Evolutionary conservation across 1,140 invertebrate species (phyloP).

Genomic region (Tenebrio molitor): DNA sequence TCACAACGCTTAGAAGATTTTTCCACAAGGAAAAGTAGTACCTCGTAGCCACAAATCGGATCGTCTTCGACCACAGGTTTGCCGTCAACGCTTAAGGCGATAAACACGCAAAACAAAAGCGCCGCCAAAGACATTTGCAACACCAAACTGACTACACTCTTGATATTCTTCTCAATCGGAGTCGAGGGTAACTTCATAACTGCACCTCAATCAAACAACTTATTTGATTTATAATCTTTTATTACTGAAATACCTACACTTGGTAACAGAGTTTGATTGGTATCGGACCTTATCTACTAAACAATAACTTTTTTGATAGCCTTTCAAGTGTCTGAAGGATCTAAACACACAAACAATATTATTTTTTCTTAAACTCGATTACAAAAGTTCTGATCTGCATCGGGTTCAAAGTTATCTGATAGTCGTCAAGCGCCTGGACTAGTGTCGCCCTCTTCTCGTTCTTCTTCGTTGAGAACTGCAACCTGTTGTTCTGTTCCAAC

Average conservation of each 20-base stretch:
- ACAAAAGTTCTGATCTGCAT: constrained; percentile 63
- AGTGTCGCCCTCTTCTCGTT: neutral
- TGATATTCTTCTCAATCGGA: neutral
- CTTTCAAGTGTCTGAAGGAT: constrained; percentile 19
- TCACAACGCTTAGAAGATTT: constrained; percentile 44
- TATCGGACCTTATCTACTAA: too few relatives aligned
- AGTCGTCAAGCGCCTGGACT: constrained; percentile 48
- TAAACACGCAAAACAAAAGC: neutral
- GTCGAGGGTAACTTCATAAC: constrained; percentile 4
- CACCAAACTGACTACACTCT: neutral
- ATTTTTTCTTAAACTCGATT: constrained; percentile 53
- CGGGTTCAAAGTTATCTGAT: constrained; percentile 54
- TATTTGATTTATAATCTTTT: constrained; percentile 16
- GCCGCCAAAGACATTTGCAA: constrained; percentile 10
- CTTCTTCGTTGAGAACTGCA: constrained; percentile 25
- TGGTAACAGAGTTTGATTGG: too few relatives aligned
- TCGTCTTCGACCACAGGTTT: constrained; percentile 3
- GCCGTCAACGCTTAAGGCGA: neutral
- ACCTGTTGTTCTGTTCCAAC: constrained; percentile 46
- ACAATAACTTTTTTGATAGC: too few relatives aligned
- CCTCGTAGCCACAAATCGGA: constrained; percentile 24
- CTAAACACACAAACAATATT: constrained; percentile 23
- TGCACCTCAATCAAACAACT: neutral
- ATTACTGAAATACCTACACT: neutral
- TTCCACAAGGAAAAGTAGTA: neutral